Evolutionary conservation across 2,797 vertebrate genomes (phyloP).

Genomic region (Lepus townsendii): DNA sequence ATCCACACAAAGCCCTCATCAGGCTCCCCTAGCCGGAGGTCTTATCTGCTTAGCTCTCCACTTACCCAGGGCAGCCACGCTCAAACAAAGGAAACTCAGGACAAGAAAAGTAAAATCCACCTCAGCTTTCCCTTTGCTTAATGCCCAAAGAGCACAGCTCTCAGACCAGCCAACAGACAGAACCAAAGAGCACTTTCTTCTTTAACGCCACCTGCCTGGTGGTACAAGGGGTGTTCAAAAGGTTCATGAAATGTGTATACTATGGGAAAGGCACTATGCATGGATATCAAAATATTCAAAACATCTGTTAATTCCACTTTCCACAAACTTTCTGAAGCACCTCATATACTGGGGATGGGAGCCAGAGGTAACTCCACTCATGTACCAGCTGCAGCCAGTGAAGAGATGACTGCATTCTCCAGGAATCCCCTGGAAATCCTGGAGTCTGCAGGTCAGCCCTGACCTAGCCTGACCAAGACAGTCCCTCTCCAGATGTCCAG

Average conservation of each 20-base stretch:
- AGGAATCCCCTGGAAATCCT: neutral
- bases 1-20: constrained; percentile 6
- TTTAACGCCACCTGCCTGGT: neutral
- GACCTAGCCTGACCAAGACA: neutral
- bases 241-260: too few species aligned
- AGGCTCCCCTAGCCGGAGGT: neutral
- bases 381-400: neutral
- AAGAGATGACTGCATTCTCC: neutral
- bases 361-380: neutral
- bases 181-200: neutral
- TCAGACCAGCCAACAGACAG: neutral
- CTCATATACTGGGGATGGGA: neutral
- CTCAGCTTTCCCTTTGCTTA: neutral
- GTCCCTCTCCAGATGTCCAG: neutral
- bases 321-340: too few species aligned
- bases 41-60: neutral
- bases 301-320: too few species aligned
- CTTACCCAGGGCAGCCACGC: neutral
- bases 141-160: neutral
- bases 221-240: too few species aligned
- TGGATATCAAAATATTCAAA: too few species aligned
- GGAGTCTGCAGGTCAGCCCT: neutral
- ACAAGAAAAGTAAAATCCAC: neutral
- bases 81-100: neutral
- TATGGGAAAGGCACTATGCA: too few species aligned